phyloP scores from a whole-genome alignment of 2,113 vertebrate genomes.

The Sander vitreus region DNA sequence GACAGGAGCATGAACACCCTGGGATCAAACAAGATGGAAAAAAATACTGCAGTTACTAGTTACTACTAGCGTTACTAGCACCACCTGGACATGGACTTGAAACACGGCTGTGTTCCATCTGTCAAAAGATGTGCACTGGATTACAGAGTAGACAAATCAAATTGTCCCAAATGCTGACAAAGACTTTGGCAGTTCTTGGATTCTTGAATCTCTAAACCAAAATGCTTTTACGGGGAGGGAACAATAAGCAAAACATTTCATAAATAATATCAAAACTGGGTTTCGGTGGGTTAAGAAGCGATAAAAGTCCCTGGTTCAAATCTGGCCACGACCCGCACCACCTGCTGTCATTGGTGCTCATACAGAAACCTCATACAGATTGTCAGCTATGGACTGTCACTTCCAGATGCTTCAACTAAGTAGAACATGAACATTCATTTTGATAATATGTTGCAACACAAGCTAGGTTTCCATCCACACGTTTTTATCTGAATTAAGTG shows the following conservation, averaged over 20 bases:
- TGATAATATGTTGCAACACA: too few relatives aligned
- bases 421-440: too few relatives aligned
- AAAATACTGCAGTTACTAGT: background rate
- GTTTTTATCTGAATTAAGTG: too few relatives aligned
- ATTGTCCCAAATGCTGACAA: background rate
- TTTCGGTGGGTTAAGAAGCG: background rate
- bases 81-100: background rate
- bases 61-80: background rate
- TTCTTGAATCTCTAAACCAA: background rate
- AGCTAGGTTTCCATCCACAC: too few relatives aligned
- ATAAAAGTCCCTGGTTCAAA: background rate
- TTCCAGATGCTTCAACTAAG: too few relatives aligned
- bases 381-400: too few relatives aligned
- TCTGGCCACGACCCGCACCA: background rate
- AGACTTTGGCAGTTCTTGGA: background rate
- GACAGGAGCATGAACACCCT: constrained; percentile 99
- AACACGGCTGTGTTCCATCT: background rate
- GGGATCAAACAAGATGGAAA: constrained; percentile 2
- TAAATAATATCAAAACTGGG: too few relatives aligned
- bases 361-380: too few relatives aligned
- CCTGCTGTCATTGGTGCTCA: too few relatives aligned
- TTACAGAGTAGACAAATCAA: background rate
- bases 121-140: background rate
- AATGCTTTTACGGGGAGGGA: too few relatives aligned
- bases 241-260: background rate